A percentile compares a stretch with the other conserved stretches of the same genome.
Evolutionary conservation across 30 jellyfish, hydroid and myxozoan species (phyloP).

Genomic region (Pelagia noctiluca): DNA sequence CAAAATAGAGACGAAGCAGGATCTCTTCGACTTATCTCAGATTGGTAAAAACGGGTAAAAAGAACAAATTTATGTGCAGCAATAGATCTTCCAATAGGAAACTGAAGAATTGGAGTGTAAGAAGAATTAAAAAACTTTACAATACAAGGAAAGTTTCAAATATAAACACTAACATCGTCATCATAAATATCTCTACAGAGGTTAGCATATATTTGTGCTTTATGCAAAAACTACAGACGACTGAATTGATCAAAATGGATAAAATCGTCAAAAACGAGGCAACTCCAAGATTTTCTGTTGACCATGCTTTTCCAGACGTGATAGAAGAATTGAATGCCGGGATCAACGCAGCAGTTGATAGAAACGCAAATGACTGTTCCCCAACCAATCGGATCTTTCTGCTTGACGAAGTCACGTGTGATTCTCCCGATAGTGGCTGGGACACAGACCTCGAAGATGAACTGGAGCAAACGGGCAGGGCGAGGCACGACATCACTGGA

Average conservation of each 20-base stretch:
- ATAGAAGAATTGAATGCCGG: slow-evolving; percentile 43
- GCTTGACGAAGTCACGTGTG: slow-evolving; percentile 1
- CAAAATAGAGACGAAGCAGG: no score
- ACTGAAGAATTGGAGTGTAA: no score
- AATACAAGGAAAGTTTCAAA: no score
- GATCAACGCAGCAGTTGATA: slow-evolving; percentile 2
- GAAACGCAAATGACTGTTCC: neutral
- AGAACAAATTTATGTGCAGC: no score
- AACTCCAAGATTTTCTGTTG: slow-evolving; percentile 6
- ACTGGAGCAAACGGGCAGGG: neutral
- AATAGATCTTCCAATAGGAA: no score
- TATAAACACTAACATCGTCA: no score
- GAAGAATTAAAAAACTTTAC: no score
- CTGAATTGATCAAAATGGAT: slow-evolving; percentile 24
- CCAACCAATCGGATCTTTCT: neutral
- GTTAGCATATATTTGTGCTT: no score
- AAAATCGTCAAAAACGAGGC: slow-evolving; percentile 21
- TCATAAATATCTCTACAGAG: no score
- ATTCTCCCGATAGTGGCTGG: slow-evolving; percentile 65
- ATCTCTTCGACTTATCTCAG: no score
- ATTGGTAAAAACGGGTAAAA: no score
- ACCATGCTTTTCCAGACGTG: slow-evolving; percentile 38
- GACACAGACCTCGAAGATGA: slow-evolving; percentile 73
- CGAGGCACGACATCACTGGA: slow-evolving; percentile 51
- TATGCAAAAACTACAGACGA: no score